phyloP scores from a whole-genome alignment of 2,888 invertebrate species.

The Eilema depressum region DNA sequence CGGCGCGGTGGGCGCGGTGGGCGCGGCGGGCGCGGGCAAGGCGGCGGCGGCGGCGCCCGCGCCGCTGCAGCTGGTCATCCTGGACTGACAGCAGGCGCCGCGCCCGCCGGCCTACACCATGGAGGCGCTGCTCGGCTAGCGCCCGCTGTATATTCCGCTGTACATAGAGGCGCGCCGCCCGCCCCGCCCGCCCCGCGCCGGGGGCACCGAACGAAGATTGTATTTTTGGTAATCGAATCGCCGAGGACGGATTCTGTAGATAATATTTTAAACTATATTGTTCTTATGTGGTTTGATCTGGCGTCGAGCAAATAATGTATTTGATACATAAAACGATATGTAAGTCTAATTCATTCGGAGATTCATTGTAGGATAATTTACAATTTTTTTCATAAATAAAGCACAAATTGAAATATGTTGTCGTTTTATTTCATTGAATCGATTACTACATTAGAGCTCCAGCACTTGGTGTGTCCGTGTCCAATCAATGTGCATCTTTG shows the following conservation, averaged over 20 bases:
- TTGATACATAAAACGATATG: slow-evolving; percentile 87
- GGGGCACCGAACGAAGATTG: slow-evolving; percentile 74
- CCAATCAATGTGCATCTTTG: too few species aligned
- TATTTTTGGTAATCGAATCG: slow-evolving; percentile 86
- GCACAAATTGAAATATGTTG: slow-evolving; percentile 86
- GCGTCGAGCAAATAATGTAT: slow-evolving; percentile 86
- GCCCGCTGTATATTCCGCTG: slow-evolving; percentile 73
- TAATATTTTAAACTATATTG: slow-evolving; percentile 86
- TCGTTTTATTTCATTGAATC: slow-evolving; percentile 70
- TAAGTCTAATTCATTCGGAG: slow-evolving; percentile 88
- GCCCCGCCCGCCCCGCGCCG: slow-evolving; percentile 34
- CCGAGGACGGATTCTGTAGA: slow-evolving; percentile 86
- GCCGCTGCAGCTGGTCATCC: slow-evolving; percentile 90
- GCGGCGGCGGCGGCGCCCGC: slow-evolving; percentile 72
- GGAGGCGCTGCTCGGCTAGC: slow-evolving; percentile 89
- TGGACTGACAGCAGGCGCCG: slow-evolving; percentile 90
- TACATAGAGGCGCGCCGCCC: slow-evolving; percentile 64
- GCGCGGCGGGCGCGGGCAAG: slow-evolving; percentile 53
- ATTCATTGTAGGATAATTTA: slow-evolving; percentile 89
- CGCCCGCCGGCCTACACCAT: slow-evolving; percentile 88
- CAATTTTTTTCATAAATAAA: slow-evolving; percentile 90
- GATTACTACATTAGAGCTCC: neutral
- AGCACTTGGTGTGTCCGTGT: too few species aligned
- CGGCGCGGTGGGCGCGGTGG: slow-evolving; percentile 40
- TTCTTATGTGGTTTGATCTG: slow-evolving; percentile 87